A percentile compares a stretch with the other conserved stretches of the same genome.
phyloP scores from a whole-genome alignment of 2,113 vertebrate genomes.

The Isurus oxyrinchus region DNA sequence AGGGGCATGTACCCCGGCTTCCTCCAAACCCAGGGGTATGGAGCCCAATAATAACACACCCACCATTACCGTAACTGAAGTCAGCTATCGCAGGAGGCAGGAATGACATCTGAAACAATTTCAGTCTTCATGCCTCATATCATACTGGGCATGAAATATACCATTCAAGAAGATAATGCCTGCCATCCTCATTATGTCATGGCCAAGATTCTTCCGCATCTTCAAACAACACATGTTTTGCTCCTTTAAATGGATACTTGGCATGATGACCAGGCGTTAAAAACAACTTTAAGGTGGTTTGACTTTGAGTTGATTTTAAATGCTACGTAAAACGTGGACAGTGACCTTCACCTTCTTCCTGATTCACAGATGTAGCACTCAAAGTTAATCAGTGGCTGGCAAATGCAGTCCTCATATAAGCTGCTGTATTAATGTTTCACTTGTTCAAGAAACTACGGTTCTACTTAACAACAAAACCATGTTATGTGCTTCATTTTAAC shows the following conservation, averaged over 20 bases:
- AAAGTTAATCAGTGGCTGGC: background rate
- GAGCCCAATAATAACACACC: no score
- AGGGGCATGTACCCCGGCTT: background rate
- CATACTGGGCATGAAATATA: background rate
- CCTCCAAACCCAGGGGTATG: background rate
- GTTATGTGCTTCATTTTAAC: background rate
- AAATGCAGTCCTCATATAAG: background rate
- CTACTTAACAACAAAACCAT: background rate
- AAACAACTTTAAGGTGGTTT: background rate
- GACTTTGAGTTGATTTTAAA: no score
- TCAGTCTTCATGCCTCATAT: background rate
- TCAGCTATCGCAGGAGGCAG: background rate
- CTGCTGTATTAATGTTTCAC: background rate
- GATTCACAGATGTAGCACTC: background rate
- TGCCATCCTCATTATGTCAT: background rate
- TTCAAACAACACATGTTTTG: background rate
- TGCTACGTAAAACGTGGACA: background rate
- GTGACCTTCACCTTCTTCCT: background rate
- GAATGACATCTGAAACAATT: background rate
- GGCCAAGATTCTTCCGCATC: background rate
- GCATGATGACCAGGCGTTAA: background rate
- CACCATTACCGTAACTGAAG: background rate
- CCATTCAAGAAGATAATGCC: background rate
- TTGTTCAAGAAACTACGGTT: background rate
- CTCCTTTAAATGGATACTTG: background rate